phyloP scores from a whole-genome alignment of 2,797 vertebrate species.

The Siniperca obscura region DNA sequence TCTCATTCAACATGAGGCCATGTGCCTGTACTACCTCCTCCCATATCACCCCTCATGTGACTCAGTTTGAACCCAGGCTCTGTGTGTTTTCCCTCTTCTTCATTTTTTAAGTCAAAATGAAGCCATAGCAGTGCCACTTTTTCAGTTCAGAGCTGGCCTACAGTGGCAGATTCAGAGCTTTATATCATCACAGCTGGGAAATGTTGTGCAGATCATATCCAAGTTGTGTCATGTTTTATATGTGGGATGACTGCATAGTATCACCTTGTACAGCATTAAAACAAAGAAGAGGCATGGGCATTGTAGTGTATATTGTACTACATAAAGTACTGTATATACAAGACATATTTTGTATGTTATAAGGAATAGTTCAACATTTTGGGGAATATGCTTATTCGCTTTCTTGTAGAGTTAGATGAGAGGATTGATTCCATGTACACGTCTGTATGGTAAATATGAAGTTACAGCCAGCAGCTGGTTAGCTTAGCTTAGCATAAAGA shows the following conservation, averaged over 20 bases:
- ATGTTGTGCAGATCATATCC: not conserved
- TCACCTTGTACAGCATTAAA: conserved; percentile 24
- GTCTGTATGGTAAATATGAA: not conserved
- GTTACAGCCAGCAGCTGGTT: not conserved
- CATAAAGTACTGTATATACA: conserved; percentile 18
- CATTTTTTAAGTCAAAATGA: conserved; percentile 29
- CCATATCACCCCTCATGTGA: conserved; percentile 68
- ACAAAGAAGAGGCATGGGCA: conserved; percentile 18
- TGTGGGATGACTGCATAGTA: conserved; percentile 22
- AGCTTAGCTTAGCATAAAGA: conserved; percentile 21
- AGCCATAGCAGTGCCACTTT: conserved; percentile 54
- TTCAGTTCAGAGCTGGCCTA: not conserved
- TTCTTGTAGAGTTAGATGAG: not conserved
- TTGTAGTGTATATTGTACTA: conserved; percentile 36
- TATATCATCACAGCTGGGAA: conserved; percentile 1
- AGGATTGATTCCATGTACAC: not conserved
- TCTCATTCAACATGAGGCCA: conserved; percentile 65
- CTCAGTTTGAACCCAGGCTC: conserved; percentile 64
- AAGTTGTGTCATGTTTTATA: conserved; percentile 17
- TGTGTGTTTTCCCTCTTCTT: conserved; percentile 48
- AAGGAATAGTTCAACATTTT: conserved; percentile 31
- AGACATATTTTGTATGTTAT: conserved; percentile 2
- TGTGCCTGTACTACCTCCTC: conserved; percentile 81
- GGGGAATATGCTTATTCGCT: not conserved
- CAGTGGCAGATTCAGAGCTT: conserved; percentile 18